Evolutionary conservation across 2,888 invertebrate species (phyloP), one percentile per base, ranked within the genome.

Genomic region (Autographa gamma): DNA sequence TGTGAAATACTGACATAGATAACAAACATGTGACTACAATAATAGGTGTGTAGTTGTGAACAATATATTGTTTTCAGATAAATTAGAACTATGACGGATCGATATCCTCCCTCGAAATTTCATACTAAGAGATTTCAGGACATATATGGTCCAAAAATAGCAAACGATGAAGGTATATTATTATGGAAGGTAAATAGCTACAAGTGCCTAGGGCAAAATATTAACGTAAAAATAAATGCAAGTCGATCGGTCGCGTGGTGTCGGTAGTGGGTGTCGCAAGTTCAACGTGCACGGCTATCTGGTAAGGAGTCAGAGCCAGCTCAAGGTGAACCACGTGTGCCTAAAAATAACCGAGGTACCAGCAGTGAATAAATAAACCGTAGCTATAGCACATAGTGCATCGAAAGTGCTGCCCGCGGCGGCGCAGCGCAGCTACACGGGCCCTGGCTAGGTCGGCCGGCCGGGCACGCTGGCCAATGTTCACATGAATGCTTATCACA

Each of bases 311-410:
- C 86, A 84, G 83, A 86, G 86, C 85, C 86, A 83, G 85, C 82
- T 84, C 93, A 92, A 92, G 92, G 92, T 92, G 88, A 92, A 91
- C 93, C 85, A 82, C 90, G 85, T 88, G 76, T 77, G 74, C 89
- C 87, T 91, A 90, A 90, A 92, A 92, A 93, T 92, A 93, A 89
- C 92, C 80, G 82, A 84, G 83, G 81, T 77, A 85, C 79, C 72
- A 59, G 73, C 72, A 63, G 60, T 62, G 69, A 70, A 71, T 69
- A 75, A 74, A 71, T 64, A 77, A 74, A 78, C 71, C 62, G 41
- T 68, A 64, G 61, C 71, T 56, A 19, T 66, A 62, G 25, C 60
- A 32, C 31, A 69, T 54, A 62, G 25, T 62, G 38, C 31, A 69
- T 54, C 31, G 60, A 58, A 13, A 56, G 54, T 56, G 54, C 19